Base-by-base conservation (phyloP, 2,797 vertebrate species). In the Tokudaia tokunoshimensis region DNA sequence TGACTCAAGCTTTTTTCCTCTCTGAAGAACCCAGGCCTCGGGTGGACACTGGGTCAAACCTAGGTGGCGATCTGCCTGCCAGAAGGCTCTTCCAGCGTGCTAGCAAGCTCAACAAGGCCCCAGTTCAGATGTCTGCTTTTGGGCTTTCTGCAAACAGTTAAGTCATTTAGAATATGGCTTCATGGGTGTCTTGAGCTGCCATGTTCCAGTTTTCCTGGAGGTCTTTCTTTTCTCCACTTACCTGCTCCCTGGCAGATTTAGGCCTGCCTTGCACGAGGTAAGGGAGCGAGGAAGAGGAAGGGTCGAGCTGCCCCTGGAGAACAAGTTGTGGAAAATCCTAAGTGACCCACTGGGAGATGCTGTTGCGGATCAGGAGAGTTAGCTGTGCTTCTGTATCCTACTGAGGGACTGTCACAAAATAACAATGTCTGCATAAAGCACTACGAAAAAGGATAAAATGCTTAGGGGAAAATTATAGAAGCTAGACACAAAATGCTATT, bases 111-210 rank as follows among this genome's bases (percentile, higher is more conserved):
- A 17, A 6, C 55, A 19, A 20, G 1, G 44, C 34, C 24, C 82
- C 44, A n/a, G 41, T 10, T 47, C 11, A 75, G 29, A 57, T 6
- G 31, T 26, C 57, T 47, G 20, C 44, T 70, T 13, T 17, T 80
- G 63, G 12, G 3, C 65, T 63, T 50, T 80, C 4, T 15, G 50
- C 41, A 70, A 41, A 90, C 44, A 52, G 59, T 19, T 78, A 47
- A 67, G n/a, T 84, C 61, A 75, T 91, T 37, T 89, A 79, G 41
- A 90, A 41, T 65, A 88, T 44, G 24, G 12, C n/a, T 83, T 90
- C 55, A 75, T 37, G 78, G 47, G 31, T 91, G 20, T 1, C 41
- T 88, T 88, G 10, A 91, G 61, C 47, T 22, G 14, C 76, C 61
- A 26, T 0, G 13, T 20, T 29, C 80, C 9, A 59, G 37, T 65